These are phyloP conservation scores for Hemitrygon akajei DNA, from an alignment of 2,797 vertebrate genomes.

Conservation along the genomic window DNA sequence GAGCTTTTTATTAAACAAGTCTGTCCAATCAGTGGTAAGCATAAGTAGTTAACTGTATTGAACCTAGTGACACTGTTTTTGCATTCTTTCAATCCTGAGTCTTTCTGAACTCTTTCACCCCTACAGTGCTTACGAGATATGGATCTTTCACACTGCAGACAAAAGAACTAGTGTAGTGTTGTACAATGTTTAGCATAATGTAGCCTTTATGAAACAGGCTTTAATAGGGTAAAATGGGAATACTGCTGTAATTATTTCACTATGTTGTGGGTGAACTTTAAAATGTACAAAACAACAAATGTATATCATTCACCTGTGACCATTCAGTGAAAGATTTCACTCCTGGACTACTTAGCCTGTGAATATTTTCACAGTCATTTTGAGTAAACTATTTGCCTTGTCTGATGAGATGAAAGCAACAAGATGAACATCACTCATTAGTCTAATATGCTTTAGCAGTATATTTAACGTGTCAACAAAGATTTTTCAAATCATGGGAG, in stretches of 20 bases:
- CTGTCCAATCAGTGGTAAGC: constrained; percentile 5
- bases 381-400: neutral
- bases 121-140: neutral
- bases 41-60: constrained; percentile 4
- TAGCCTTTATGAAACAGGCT: neutral
- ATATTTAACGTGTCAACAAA: neutral
- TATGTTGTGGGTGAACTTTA: neutral
- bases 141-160: neutral
- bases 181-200: neutral
- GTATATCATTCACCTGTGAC: neutral
- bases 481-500: neutral
- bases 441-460: neutral
- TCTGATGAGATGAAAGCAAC: neutral
- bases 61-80: neutral
- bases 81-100: neutral
- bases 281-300: neutral
- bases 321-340: neutral
- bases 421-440: neutral
- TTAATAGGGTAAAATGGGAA: neutral
- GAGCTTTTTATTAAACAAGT: neutral
- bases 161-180: neutral
- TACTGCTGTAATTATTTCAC: neutral
- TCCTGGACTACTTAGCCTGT: neutral
- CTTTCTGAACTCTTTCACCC: constrained; percentile 27
- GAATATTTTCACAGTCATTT: neutral